phyloP scores from a whole-genome alignment of 2,888 invertebrate species.

The Hydroisotoma schaefferi region DNA sequence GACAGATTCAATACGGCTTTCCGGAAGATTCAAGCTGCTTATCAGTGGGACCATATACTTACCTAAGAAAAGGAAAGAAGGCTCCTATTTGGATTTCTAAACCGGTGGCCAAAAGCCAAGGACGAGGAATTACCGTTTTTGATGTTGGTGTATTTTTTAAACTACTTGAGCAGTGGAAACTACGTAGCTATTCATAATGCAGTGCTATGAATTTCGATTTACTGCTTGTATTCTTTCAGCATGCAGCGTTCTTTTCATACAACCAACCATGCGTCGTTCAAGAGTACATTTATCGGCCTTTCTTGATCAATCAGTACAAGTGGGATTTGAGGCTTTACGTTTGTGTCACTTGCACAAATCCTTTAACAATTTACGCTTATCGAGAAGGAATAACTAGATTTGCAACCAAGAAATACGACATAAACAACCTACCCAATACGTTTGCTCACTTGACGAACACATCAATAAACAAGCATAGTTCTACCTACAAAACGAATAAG shows the following conservation, averaged over 20 bases:
- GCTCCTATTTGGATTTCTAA: conserved; percentile 72
- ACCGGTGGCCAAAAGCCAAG: conserved; percentile 80
- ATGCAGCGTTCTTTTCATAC: conserved; percentile 71
- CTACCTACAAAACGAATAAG: conserved; percentile 75
- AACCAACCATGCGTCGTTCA: conserved; percentile 76
- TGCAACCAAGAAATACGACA: conserved; percentile 78
- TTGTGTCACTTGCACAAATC: conserved; percentile 80
- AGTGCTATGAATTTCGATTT: conserved; percentile 18
- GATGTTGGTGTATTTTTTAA: conserved; percentile 57
- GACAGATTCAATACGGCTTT: conserved; percentile 24
- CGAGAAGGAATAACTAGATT: conserved; percentile 78
- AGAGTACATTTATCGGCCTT: conserved; percentile 71
- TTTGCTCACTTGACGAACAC: conserved; percentile 88
- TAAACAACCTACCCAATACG: conserved; percentile 76
- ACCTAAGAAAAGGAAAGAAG: conserved; percentile 35
- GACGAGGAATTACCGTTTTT: conserved; percentile 77
- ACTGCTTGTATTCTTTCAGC: conserved; percentile 56
- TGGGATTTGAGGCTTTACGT: conserved; percentile 89
- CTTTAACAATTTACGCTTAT: conserved; percentile 81
- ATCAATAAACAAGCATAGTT: conserved; percentile 83
- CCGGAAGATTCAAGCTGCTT: conserved; percentile 26
- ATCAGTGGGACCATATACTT: conserved; percentile 27
- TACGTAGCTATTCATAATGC: background rate
- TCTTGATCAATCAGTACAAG: conserved; percentile 79
- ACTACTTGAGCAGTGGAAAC: background rate